Percentiles rank a stretch among this genome's conserved stretches.
phyloP scores from a whole-genome alignment of 1,140 invertebrate species.

The Apolygus lucorum region DNA sequence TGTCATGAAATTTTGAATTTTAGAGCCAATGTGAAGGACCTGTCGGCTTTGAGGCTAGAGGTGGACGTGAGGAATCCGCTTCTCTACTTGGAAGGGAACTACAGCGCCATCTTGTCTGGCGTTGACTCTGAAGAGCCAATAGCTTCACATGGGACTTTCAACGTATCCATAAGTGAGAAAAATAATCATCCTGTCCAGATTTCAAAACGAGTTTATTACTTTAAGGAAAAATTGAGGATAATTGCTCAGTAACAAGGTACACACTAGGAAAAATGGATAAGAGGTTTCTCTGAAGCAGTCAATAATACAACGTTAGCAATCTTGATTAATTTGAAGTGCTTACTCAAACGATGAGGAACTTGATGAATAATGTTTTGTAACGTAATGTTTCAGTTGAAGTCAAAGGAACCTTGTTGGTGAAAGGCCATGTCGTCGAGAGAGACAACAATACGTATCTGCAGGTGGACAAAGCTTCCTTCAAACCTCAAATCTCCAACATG shows the following conservation, averaged over 20 bases:
- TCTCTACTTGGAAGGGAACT: not conserved
- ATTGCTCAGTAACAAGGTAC: too few relatives aligned
- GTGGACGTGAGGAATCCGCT: not conserved
- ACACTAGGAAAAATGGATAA: too few relatives aligned
- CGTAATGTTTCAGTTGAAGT: conserved; percentile 2
- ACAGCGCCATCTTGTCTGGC: not conserved
- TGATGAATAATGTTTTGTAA: too few relatives aligned
- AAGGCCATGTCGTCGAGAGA: conserved; percentile 7
- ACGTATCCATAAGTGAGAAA: conserved; percentile 15
- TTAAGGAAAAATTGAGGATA: too few relatives aligned
- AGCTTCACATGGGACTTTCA: conserved; percentile 4
- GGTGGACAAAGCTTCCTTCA: conserved; percentile 4
- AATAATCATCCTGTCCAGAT: too few relatives aligned
- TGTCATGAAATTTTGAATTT: too few relatives aligned
- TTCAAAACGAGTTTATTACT: too few relatives aligned
- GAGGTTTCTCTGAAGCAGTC: too few relatives aligned
- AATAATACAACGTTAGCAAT: too few relatives aligned
- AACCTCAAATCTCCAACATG: not conserved
- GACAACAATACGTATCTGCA: not conserved
- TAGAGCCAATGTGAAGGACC: conserved; percentile 14
- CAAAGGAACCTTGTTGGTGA: conserved; percentile 5
- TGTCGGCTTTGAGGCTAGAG: not conserved
- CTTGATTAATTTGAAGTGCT: too few relatives aligned
- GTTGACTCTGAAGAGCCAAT: not conserved
- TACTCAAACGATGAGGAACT: too few relatives aligned